Base-by-base conservation (phyloP, 2,888 invertebrate genomes). In the Tinea semifulvella region DNA sequence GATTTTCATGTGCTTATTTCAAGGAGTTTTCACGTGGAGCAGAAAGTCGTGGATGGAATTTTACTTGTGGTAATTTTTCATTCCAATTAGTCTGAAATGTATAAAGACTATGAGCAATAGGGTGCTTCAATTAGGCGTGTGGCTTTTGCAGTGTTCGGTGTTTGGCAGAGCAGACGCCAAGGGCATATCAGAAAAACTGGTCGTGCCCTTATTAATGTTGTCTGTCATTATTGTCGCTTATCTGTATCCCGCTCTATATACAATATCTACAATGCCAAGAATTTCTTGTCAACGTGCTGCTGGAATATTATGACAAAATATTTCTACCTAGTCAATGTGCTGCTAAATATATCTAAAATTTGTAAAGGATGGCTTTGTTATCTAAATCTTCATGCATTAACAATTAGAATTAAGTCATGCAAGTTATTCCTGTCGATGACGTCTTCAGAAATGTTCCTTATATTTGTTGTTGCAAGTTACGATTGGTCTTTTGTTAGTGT, bases 111-210 rank as follows among this genome's bases (percentile, higher is more conserved):
- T 75, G 75, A 65, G 74, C 75, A 72, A 63, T 43, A 19, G 11
- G 31, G 2, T 31, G 19, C 25, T 18, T 22, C 10, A 40, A 6
- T 16, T 13, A 61, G 63, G 68, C 68, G 70, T 65, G 60, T 62
- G 63, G 79, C 79, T 80, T 42, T 79, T 80, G 67, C 48, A 68
- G 67, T 80, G 79, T 80, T 80, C 63, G 63, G 60, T 79, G 77
- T 77, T 68, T 65, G 62, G 63, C 63, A 67, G 71, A 67, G 67
- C 61, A 65, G 64, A 58, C 65, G 66, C 68, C 69, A 63, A 65
- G 64, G 72, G 73, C 43, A 18, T 18, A 22, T 20, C 18, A 31
- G 18, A 19, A 2, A 11, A 26, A 8, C 14, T 27, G 14, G 14
- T 25, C 17, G 43, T 22, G 40, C 22, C 31, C 42, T 14, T n/a